Conservation (phyloP, 1,140 invertebrate genomes). For the Brachionus asplanchnoidis region DNA sequence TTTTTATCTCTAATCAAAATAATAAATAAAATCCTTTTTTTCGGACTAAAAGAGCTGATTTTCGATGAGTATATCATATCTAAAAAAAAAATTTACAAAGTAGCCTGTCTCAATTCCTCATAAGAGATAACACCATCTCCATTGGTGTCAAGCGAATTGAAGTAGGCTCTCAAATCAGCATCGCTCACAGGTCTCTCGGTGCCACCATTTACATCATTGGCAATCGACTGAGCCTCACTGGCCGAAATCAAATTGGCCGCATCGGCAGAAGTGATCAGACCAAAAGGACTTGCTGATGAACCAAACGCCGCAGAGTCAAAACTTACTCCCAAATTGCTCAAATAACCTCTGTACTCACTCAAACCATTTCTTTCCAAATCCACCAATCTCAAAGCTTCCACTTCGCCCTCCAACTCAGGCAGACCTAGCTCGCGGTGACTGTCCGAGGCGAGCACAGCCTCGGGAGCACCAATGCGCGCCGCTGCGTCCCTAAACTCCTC, state of each 20-base stretch:
- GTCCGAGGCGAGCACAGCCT: not conserved
- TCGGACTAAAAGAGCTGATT: not conserved
- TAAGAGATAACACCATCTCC: constrained; percentile 6
- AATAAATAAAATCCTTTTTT: not conserved
- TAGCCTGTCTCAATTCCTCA: constrained; percentile 16
- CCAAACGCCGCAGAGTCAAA: not conserved
- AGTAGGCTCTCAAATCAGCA: constrained; percentile 8
- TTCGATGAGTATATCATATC: not conserved
- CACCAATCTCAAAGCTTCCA: constrained; percentile 4
- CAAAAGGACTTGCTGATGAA: not conserved
- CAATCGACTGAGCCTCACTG: not conserved
- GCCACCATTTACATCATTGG: not conserved
- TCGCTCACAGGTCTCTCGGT: not conserved
- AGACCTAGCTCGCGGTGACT: constrained; percentile 10
- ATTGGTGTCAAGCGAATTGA: constrained; percentile 4
- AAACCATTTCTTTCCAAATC: constrained; percentile 35
- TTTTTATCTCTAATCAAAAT: not conserved
- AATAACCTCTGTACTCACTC: not conserved
- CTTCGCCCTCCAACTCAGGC: constrained; percentile 33
- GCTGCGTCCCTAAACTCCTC: not conserved
- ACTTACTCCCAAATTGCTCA: not conserved
- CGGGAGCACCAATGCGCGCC: not conserved
- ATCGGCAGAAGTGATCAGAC: not conserved
- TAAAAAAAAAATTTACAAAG: not conserved
- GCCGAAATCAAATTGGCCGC: not conserved